phyloP scores from a whole-genome alignment of 2,113 vertebrate genomes.

The Pristiophorus japonicus region DNA sequence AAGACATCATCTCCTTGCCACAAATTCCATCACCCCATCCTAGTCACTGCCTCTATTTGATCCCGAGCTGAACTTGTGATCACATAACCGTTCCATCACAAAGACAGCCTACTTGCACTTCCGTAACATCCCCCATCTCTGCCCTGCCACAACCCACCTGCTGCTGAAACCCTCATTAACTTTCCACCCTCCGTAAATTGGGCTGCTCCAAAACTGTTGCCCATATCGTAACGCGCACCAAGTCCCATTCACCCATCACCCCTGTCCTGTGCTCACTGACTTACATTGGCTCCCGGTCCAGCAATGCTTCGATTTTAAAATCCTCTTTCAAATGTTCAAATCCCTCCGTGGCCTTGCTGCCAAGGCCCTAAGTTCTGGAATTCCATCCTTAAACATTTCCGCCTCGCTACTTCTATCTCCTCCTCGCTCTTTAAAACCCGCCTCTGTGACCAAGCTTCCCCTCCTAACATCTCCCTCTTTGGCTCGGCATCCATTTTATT shows the following conservation, averaged over 20 bases:
- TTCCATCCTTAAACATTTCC: background rate
- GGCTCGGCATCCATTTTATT: background rate
- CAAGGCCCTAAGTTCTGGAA: too few species aligned
- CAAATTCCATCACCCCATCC: background rate
- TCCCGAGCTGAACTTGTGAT: background rate
- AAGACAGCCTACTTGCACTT: too few species aligned
- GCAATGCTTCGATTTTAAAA: background rate
- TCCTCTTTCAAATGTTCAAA: background rate
- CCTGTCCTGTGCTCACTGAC: background rate
- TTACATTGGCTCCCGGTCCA: background rate
- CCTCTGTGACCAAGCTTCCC: too few species aligned
- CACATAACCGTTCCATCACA: too few species aligned
- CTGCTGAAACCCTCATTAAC: too few species aligned
- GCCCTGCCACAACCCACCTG: too few species aligned
- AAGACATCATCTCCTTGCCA: background rate
- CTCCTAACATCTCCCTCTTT: background rate
- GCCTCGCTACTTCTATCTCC: background rate
- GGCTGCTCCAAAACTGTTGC: background rate
- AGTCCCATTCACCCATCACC: background rate
- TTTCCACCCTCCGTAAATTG: too few species aligned
- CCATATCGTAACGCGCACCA: background rate
- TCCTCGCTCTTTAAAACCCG: background rate
- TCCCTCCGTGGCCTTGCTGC: background rate
- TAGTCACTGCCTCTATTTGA: background rate
- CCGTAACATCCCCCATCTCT: too few species aligned